Evolutionary conservation across 2,113 vertebrate genomes (phyloP).

Genomic region (Cynocephalus volans): DNA sequence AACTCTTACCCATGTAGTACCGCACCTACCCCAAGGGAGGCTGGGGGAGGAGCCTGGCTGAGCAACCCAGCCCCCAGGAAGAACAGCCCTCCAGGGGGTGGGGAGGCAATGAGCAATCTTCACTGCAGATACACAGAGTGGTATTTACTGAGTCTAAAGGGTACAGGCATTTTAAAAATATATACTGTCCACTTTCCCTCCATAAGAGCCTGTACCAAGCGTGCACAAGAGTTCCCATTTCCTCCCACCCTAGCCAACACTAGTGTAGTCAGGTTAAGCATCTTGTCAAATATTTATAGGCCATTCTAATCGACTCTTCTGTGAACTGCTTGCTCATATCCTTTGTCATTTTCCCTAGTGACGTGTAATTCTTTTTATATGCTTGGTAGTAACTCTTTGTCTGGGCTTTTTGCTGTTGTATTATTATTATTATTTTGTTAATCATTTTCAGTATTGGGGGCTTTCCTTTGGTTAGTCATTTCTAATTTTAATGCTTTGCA

Average conservation of each 20-base stretch:
- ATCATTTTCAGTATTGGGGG: background rate
- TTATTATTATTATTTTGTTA: background rate
- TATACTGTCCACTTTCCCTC: background rate
- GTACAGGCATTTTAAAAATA: background rate
- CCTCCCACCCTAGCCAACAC: background rate
- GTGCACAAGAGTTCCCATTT: background rate
- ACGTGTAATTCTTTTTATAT: background rate
- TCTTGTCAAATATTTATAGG: background rate
- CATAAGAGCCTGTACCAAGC: background rate
- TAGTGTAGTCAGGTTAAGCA: background rate
- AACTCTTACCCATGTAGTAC: background rate
- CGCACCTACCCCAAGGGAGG: background rate
- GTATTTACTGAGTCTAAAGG: background rate
- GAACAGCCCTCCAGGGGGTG: background rate
- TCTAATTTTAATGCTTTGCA: background rate
- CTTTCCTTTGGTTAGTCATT: background rate
- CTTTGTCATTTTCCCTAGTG: background rate
- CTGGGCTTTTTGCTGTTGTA: background rate
- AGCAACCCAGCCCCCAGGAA: background rate
- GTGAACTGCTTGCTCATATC: background rate
- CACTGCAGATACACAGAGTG: background rate
- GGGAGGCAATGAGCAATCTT: background rate
- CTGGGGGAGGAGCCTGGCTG: background rate
- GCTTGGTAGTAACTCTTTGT: background rate
- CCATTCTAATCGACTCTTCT: background rate